Percentiles rank a stretch among this genome's conserved stretches.
Evolutionary conservation across 2,113 vertebrate genomes (phyloP).

Genomic region (Psammodynastes pulverulentus): DNA sequence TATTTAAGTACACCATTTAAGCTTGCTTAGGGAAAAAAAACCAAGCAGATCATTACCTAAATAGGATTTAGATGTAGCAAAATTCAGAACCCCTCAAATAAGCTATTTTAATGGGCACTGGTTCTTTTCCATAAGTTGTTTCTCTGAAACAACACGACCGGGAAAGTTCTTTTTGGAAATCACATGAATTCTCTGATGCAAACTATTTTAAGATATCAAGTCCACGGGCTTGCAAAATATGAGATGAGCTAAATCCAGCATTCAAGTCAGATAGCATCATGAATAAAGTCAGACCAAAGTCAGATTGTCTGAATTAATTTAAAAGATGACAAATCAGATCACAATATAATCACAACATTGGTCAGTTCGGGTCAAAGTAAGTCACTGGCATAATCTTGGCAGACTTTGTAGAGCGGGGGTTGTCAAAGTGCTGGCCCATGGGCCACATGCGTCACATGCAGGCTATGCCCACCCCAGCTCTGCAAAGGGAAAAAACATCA

Average conservation of each 20-base stretch:
- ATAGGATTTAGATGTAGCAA: not conserved
- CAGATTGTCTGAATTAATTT: not conserved
- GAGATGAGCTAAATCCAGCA: not conserved
- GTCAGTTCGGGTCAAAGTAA: not conserved
- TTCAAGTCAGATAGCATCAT: not conserved
- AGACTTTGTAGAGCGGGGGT: not conserved
- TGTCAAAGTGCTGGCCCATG: too few species aligned
- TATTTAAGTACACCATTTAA: not conserved
- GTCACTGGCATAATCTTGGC: not conserved
- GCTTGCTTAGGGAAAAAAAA: not conserved
- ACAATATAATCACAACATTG: not conserved
- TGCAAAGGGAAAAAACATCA: too few species aligned
- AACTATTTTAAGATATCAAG: not conserved
- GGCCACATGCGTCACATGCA: too few species aligned
- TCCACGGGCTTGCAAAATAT: not conserved
- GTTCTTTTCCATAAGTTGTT: not conserved
- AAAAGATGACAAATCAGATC: not conserved
- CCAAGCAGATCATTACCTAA: not conserved
- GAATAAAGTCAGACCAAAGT: not conserved
- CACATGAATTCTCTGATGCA: not conserved
- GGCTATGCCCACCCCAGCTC: too few species aligned
- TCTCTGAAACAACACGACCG: not conserved
- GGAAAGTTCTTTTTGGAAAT: not conserved
- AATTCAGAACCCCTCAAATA: not conserved
- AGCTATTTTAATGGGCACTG: not conserved